Base-by-base conservation (phyloP, 2,888 invertebrate species). In the Drosophila paranaensis region DNA sequence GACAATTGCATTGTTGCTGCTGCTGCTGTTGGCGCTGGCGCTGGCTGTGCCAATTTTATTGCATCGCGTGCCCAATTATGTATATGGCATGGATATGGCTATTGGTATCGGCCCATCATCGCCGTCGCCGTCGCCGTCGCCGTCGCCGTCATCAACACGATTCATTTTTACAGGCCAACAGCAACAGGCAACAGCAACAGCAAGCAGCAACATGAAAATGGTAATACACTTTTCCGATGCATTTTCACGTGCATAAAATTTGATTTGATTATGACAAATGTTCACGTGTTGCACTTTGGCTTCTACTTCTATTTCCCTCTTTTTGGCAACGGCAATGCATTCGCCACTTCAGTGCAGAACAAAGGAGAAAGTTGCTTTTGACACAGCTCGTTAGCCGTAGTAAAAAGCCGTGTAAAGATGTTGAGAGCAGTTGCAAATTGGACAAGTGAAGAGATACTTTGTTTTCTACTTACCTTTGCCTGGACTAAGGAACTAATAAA, bases 41-140 rank as follows among this genome's bases (percentile, higher is more conserved):
- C 54, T 71, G 68, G 69, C 54, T 48, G 79, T 70, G 71, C 77
- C 86, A 75, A 79, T 89, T 89, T 87, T 85, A 87, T 88, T 74
- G 82, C 88, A 81, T 88, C 81, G 88, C 88, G 81, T 87, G 87
- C 71, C 71, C 88, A 87, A 87, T 90, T 87, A 88, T 84, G 88
- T 78, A 71, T 78, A 66, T 68, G 69, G 64, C 55, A 71, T 77
- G 85, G 86, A 68, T 82, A 76, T 71, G 69, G 72, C 60, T 70
- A 88, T 88, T 77, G 89, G 72, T 81, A 88, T 79, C 70, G 74
- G 37, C 55, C 66, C 75, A 79, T 71, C 67, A 70, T 60, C 74
- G 33, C 40, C 51, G 20, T 39, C 60, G 16, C 46, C 55, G 33
- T 58, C 42, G 16, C 53, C n/a, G n/a, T n/a, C n/a, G n/a, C n/a